phyloP scores from a whole-genome alignment of 2,113 vertebrate genomes.

The Rhagologus leucostigma region DNA sequence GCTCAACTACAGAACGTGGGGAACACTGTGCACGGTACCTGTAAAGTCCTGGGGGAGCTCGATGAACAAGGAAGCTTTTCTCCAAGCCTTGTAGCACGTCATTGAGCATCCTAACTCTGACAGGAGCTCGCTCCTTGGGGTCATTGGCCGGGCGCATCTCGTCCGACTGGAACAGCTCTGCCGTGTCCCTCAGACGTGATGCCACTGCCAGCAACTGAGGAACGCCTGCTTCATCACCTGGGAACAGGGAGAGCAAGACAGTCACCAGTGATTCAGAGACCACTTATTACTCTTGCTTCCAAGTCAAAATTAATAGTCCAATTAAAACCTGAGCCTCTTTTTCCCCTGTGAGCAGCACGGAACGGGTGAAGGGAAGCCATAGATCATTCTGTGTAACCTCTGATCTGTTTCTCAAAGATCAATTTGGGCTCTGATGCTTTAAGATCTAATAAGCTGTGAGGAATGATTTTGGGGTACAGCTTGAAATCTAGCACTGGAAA shows the following conservation, averaged over 20 bases:
- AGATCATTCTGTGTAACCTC: not conserved
- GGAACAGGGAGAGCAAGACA: not conserved
- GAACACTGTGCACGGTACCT: conserved; percentile 77
- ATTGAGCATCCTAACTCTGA: conserved; percentile 91
- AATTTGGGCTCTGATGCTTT: not conserved
- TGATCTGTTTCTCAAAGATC: not conserved
- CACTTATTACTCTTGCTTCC: not conserved
- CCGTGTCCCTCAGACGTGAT: conserved; percentile 77
- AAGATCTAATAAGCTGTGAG: not conserved
- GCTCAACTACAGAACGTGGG: not conserved
- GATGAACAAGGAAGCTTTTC: conserved; percentile 82
- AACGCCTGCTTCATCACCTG: conserved; percentile 66
- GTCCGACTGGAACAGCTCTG: conserved; percentile 88
- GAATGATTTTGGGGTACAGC: not conserved
- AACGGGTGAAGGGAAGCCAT: not conserved
- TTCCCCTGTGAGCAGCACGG: not conserved
- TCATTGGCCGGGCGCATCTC: conserved; percentile 94
- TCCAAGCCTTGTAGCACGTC: conserved; percentile 88
- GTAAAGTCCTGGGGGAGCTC: conserved; percentile 83
- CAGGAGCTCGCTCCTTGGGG: conserved; percentile 82
- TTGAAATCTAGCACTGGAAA: not conserved
- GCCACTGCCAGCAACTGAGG: conserved; percentile 73
- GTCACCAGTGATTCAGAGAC: not conserved
- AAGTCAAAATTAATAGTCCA: conserved; percentile 1
- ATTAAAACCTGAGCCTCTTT: not conserved